These are phyloP conservation scores for Idris sp. DNA, from an alignment of 1,140 invertebrate genomes.

Conservation along the genomic window DNA sequence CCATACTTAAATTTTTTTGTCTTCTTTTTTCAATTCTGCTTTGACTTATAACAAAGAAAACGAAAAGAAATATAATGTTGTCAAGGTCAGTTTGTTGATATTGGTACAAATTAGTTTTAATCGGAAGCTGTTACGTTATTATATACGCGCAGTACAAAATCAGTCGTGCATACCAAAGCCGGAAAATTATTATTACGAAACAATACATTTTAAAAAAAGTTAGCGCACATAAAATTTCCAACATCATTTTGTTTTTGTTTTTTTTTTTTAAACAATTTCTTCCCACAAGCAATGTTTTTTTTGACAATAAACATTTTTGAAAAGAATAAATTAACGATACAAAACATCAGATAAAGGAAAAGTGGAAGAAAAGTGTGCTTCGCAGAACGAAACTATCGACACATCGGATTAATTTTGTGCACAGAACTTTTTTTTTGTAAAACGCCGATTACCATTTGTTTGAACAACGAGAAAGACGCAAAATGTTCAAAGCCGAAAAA, in stretches of 20 bases:
- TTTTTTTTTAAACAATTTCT: no score
- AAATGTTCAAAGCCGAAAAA: conserved; percentile 10
- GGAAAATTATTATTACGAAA: no score
- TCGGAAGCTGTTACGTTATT: conserved; percentile 33
- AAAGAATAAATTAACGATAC: neutral
- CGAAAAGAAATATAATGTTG: conserved; percentile 41
- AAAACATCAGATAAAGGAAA: conserved; percentile 11
- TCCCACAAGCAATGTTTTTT: no score
- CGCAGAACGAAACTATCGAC: conserved; percentile 16
- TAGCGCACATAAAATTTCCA: no score
- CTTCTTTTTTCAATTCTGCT: no score
- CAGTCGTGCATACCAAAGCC: no score
- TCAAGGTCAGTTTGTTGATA: conserved; percentile 49
- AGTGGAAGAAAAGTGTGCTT: conserved; percentile 15
- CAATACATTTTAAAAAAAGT: no score
- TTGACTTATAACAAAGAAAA: conserved; percentile 27
- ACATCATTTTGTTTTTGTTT: no score
- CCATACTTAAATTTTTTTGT: conserved; percentile 27
- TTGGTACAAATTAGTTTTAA: conserved; percentile 43
- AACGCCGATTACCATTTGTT: conserved; percentile 48
- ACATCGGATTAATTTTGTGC: conserved; percentile 29
- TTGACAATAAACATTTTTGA: neutral
- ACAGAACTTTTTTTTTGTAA: no score
- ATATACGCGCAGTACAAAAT: conserved; percentile 17
- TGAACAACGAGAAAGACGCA: conserved; percentile 34